Evolutionary conservation across 2,113 vertebrate genomes (phyloP), one percentile per base, ranked within the genome.

Genomic region (Alces alces): DNA sequence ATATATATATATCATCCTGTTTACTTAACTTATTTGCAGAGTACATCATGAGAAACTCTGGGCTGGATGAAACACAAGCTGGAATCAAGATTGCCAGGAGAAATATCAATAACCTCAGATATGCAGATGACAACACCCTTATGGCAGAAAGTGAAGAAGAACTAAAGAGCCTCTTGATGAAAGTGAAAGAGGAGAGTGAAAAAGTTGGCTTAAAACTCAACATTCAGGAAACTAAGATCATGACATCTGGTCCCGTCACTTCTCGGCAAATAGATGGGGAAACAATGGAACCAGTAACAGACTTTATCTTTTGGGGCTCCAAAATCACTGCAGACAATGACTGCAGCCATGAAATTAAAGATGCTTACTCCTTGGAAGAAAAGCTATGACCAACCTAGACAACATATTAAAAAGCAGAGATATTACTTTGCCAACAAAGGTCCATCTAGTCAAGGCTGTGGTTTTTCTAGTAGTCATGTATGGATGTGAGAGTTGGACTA

Each of bases 221-320:
- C 17, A 6, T 36, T 66, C 64, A 66, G 64, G 10, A 66, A 36
- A 66, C 2, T 2, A 36, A 66, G 8, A 36, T 66, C 64, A 36
- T 5, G 17, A 1, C n/a, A 21, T 21, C 4, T 36, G 17, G 4
- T 36, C 9, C 64, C 7, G 1, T 36, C 17, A 1, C 17, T 36
- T 36, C 64, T 21, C 5, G 33, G 17, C 2, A 66, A 66, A 19
- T 36, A 66, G 33, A 66, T 36, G 33, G 33, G 33, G 17, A 21
- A 66, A 66, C 64, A 66, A 11, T 21, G 33, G 64, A 66, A 66
- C 36, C 33, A 21, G 64, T 36, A n/a, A 66, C 33, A 66, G n/a
- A 66, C 4, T 66, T 36, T 66, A 66, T 36, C 64, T 21, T 66
- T 21, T 36, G 1, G n/a, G 17, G 64, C 33, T 36, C 17, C 64